Evolutionary conservation across 2,888 invertebrate genomes (phyloP).

Genomic region (Hypselothyrea guttata): DNA sequence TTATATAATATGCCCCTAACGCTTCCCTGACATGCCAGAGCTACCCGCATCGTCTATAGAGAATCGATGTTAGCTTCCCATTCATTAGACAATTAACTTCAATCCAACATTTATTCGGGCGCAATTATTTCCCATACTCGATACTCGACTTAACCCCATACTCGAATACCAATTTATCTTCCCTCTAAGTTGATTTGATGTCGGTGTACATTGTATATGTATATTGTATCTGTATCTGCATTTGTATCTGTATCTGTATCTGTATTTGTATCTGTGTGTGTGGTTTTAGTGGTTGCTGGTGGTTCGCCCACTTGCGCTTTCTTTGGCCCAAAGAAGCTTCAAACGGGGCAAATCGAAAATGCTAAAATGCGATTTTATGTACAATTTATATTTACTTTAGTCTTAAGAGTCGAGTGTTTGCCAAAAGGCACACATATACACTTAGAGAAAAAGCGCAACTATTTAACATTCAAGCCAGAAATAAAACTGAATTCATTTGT

Average conservation of each 20-base stretch:
- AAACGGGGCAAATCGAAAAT: slow-evolving; percentile 39
- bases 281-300: slow-evolving; percentile 5
- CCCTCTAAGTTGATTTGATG: neutral
- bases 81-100: slow-evolving; percentile 61
- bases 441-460: too few relatives aligned
- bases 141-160: slow-evolving; percentile 9
- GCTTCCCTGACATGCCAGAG: neutral
- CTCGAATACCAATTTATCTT: slow-evolving; percentile 16
- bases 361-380: slow-evolving; percentile 22
- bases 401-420: slow-evolving; percentile 33
- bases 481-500: too few relatives aligned
- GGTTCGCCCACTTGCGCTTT: slow-evolving; percentile 62
- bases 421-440: slow-evolving; percentile 19
- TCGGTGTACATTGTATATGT: neutral
- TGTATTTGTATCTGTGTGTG: neutral
- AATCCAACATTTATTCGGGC: slow-evolving; percentile 2
- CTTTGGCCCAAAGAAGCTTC: slow-evolving; percentile 37
- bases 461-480: too few relatives aligned
- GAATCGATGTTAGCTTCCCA: slow-evolving; percentile 44
- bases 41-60: slow-evolving; percentile 44
- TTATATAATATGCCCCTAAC: too few relatives aligned
- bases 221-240: neutral
- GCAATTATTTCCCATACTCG: slow-evolving; percentile 10
- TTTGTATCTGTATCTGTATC: neutral
- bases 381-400: slow-evolving; percentile 31